Evolutionary conservation across 2,888 invertebrate species (phyloP).

Genomic region (Parnassius apollo): DNA sequence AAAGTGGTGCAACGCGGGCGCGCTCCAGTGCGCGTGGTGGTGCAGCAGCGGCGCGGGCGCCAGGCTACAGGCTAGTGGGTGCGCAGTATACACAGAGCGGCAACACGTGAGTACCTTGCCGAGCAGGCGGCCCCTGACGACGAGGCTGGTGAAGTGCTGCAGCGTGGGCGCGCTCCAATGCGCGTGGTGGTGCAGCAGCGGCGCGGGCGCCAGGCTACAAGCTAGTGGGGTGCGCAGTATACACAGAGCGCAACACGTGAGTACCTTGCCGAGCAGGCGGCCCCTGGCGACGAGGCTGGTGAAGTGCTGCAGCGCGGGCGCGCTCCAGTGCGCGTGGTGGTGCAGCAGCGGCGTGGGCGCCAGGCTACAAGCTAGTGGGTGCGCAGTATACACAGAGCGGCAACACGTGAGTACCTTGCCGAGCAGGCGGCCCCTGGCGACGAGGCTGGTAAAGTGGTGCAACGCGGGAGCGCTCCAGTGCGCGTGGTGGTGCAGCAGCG

Average conservation of each 20-base stretch:
- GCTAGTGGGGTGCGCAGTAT: no score
- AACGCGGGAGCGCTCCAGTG: slow-evolving; percentile 82
- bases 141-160: slow-evolving; percentile 62
- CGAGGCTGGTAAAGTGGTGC: slow-evolving; percentile 62
- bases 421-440: slow-evolving; percentile 53
- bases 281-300: slow-evolving; percentile 49
- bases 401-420: slow-evolving; percentile 59
- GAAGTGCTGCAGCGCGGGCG: slow-evolving; percentile 75
- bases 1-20: slow-evolving; percentile 74
- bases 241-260: not conserved
- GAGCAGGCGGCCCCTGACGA: slow-evolving; percentile 53
- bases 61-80: slow-evolving; percentile 56
- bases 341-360: slow-evolving; percentile 84
- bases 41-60: slow-evolving; percentile 84
- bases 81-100: not conserved
- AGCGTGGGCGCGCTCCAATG: slow-evolving; percentile 82
- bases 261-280: slow-evolving; percentile 71
- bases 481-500: slow-evolving; percentile 79
- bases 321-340: slow-evolving; percentile 83
- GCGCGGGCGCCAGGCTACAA: slow-evolving; percentile 76
- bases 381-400: not conserved
- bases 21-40: slow-evolving; percentile 83
- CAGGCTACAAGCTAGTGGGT: slow-evolving; percentile 55
- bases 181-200: slow-evolving; percentile 79
- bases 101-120: slow-evolving; percentile 59